Base-by-base conservation (phyloP, 2,888 invertebrate genomes). In the Cactoblastis cactorum region DNA sequence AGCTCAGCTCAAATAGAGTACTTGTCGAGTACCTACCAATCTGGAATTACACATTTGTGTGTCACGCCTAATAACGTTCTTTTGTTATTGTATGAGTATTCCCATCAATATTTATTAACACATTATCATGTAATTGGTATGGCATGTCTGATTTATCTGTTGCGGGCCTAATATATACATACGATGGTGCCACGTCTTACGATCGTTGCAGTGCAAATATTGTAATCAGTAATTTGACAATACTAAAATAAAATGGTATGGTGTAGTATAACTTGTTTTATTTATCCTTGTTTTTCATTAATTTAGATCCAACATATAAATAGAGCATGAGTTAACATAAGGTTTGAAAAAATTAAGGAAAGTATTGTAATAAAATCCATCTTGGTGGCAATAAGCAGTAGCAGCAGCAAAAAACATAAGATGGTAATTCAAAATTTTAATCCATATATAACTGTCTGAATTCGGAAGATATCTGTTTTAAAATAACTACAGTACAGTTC, bases 171-270 rank as follows among this genome's bases (percentile, higher is more conserved):
- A 55, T 57, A 28, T 55, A 51, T 55, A 52, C 52, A 54, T 56
- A 56, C 55, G 53, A 52, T 50, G 49, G 53, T 55, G 54, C 54
- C 51, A 47, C 54, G 50, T 56, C 56, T 55, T 49, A 55, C 49
- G 52, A 53, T 53, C 49, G 41, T 15, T 41, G 41, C 33, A 57
- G 53, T 56, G 58, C 55, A 51, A 35, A 62, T 66, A 64, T n/a
- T n/a, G n/a, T n/a, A 72, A 71, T 66, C 68, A 74, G 74, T 69
- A 72, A 76, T 70, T 82, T 77, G 85, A 86, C 85, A 87, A 87
- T 86, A 86, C 71, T 81, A 75, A 79, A 66, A 83, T 81, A 75
- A 79, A 66, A 84, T 77, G 80, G 80, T 80, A 81, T 70, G 83
- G 78, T 82, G 81, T 85, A 84, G 81, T 74, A 74, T 55, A 47